Percentiles rank a stretch among this genome's conserved stretches.
Evolutionary conservation across 2,888 invertebrate genomes (phyloP).

Genomic region (Papilio demoleus): DNA sequence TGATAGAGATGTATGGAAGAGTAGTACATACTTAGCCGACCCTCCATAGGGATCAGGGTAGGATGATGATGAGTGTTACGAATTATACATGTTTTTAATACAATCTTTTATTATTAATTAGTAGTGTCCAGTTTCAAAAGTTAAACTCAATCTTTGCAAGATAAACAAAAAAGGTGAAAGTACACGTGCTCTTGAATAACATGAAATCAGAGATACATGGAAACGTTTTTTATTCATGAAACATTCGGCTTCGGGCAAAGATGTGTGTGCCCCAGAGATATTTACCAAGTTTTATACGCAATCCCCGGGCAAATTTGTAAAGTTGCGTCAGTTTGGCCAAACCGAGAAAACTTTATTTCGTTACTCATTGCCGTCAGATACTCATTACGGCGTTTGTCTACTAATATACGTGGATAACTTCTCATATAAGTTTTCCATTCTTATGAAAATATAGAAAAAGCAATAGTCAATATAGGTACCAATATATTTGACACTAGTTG

Average conservation of each 20-base stretch:
- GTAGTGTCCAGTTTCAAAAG: neutral
- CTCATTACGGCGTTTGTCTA: conserved; percentile 39
- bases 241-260: conserved; percentile 39
- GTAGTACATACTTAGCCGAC: too few species aligned
- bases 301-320: conserved; percentile 39
- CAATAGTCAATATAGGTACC: neutral
- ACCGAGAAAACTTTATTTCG: conserved; percentile 41
- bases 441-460: neutral
- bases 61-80: too few species aligned
- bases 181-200: conserved; percentile 9
- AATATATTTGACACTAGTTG: neutral
- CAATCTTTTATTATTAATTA: too few species aligned
- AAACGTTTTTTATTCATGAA: conserved; percentile 38
- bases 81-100: too few species aligned
- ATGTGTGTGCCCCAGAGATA: conserved; percentile 39
- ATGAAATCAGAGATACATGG: conserved; percentile 36
- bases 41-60: too few species aligned
- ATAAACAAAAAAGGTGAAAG: neutral
- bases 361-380: conserved; percentile 33
- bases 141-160: neutral
- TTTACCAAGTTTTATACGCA: conserved; percentile 41
- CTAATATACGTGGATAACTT: conserved; percentile 29
- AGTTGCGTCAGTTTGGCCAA: conserved; percentile 39
- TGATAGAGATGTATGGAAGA: too few species aligned
- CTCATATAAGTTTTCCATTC: conserved; percentile 14